A percentile compares a stretch with the other conserved stretches of the same genome.
Evolutionary conservation across 1,140 invertebrate species (phyloP).

Genomic region (Drosophila sechellia): DNA sequence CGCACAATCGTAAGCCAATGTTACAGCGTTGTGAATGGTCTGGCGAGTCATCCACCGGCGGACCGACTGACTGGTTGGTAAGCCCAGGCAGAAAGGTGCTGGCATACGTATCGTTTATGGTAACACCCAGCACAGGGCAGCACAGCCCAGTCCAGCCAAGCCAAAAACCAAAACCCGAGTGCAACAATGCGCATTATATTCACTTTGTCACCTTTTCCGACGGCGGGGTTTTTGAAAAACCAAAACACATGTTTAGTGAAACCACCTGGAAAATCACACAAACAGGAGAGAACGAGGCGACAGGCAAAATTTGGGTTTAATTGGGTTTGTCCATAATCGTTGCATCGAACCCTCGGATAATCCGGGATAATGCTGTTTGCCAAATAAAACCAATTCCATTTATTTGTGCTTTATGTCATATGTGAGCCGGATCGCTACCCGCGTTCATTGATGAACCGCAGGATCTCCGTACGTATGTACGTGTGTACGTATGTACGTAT

Average conservation of each 20-base stretch:
- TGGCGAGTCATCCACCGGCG: slow-evolving; percentile 1
- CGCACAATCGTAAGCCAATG: slow-evolving; percentile 78
- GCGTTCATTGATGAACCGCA: slow-evolving; percentile 54
- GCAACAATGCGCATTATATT: slow-evolving; percentile 81
- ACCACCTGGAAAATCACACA: slow-evolving; percentile 80
- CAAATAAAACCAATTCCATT: slow-evolving; percentile 80
- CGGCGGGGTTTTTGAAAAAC: slow-evolving; percentile 75
- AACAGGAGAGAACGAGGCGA: slow-evolving; percentile 12
- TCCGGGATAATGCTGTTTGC: slow-evolving; percentile 83
- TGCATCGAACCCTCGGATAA: slow-evolving; percentile 82
- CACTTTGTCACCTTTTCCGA: slow-evolving; percentile 80
- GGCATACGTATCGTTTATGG: not conserved
- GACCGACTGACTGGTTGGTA: slow-evolving; percentile 42
- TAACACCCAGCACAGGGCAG: too few species aligned
- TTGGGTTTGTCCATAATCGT: slow-evolving; percentile 83
- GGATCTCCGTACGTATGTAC: not conserved
- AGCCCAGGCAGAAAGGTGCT: slow-evolving; percentile 66
- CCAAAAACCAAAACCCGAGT: slow-evolving; percentile 18
- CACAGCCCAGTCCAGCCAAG: not conserved
- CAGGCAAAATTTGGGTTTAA: slow-evolving; percentile 71
- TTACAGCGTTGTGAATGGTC: slow-evolving; percentile 75
- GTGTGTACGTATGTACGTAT: too few species aligned
- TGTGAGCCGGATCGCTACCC: slow-evolving; percentile 4
- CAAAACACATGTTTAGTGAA: slow-evolving; percentile 82
- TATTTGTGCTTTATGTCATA: slow-evolving; percentile 71